Evolutionary conservation across 2,888 invertebrate genomes (phyloP).

Genomic region (Pinctada fucata): DNA sequence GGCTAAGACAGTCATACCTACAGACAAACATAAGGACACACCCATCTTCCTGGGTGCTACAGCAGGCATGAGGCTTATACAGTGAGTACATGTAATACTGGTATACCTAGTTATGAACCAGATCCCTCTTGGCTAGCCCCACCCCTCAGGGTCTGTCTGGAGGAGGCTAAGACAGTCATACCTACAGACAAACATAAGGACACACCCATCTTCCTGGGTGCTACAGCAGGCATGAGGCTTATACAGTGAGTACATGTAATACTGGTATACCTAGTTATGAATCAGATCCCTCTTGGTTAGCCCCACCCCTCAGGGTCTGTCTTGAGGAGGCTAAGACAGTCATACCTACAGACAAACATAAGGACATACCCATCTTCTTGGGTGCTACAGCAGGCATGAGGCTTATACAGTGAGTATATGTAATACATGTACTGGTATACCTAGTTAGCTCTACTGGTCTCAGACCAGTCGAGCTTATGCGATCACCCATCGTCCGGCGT

Average conservation of each 20-base stretch:
- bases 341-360: constrained; percentile 70
- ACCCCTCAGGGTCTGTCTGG: constrained; percentile 71
- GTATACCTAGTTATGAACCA: constrained; percentile 69
- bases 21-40: constrained; percentile 64
- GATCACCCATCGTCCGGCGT: too few relatives aligned
- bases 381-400: constrained; percentile 80
- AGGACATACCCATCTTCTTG: constrained; percentile 76
- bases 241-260: constrained; percentile 75
- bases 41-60: constrained; percentile 79
- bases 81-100: constrained; percentile 64
- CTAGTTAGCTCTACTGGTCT: too few relatives aligned
- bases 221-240: constrained; percentile 79
- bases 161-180: constrained; percentile 68
- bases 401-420: constrained; percentile 76
- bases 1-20: too few relatives aligned
- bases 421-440: too few relatives aligned
- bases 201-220: constrained; percentile 78
- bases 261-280: constrained; percentile 72
- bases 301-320: constrained; percentile 67
- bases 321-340: constrained; percentile 67
- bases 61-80: constrained; percentile 79
- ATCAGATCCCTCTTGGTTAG: constrained; percentile 60
- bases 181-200: constrained; percentile 64
- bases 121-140: constrained; percentile 61
- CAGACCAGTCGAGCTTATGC: too few relatives aligned